These are phyloP conservation scores for Pseudochirops corinnae DNA, from an alignment of 2,797 vertebrate species.

Conservation along the genomic window DNA sequence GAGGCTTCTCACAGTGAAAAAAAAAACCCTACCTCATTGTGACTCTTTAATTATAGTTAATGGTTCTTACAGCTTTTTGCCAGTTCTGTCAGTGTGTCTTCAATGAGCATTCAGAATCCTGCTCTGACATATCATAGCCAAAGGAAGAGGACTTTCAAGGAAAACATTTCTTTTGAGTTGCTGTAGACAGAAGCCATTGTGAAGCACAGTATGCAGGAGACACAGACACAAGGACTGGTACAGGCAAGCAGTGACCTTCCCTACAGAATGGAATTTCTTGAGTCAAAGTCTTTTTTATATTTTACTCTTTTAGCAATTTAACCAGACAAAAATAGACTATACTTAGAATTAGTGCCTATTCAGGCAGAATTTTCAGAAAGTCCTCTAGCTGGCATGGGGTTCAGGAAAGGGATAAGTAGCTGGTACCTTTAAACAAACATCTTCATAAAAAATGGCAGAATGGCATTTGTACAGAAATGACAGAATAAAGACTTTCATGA, in stretches of 20 bases:
- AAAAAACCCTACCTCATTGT: neutral
- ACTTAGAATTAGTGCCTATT: neutral
- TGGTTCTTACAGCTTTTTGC: neutral
- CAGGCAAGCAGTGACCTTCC: neutral
- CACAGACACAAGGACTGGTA: neutral
- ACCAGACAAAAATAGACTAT: neutral
- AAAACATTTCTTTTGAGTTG: neutral
- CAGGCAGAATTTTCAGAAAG: neutral
- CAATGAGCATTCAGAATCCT: neutral
- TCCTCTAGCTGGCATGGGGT: neutral
- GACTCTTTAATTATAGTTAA: neutral
- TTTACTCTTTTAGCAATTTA: neutral
- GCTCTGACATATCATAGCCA: neutral
- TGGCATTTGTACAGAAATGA: neutral
- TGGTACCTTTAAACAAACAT: neutral
- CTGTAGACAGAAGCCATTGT: neutral
- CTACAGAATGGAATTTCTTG: neutral
- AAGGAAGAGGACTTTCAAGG: neutral
- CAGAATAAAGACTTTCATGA: neutral
- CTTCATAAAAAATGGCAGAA: neutral
- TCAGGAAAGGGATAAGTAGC: neutral
- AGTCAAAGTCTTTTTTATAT: neutral
- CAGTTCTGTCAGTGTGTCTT: neutral
- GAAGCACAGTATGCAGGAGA: too few species aligned
- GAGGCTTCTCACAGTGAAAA: neutral